These are phyloP conservation scores for Euproctis similis DNA, from an alignment of 2,888 invertebrate species.

Conservation along the genomic window DNA sequence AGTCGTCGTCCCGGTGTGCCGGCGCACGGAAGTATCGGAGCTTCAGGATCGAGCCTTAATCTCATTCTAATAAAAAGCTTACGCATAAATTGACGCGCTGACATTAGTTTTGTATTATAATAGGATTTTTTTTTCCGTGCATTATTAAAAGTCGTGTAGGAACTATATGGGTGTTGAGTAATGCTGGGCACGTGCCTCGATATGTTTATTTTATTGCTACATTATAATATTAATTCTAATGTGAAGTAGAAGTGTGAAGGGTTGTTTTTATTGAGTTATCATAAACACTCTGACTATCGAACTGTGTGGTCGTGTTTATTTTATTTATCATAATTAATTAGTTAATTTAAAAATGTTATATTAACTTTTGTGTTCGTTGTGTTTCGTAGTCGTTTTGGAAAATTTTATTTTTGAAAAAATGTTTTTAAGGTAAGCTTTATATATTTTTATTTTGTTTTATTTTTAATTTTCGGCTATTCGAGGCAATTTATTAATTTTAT, in stretches of 20 bases:
- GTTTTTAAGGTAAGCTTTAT: slow-evolving; percentile 58
- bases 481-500: too few relatives aligned
- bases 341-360: slow-evolving; percentile 39
- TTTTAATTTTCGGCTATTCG: too few relatives aligned
- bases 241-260: slow-evolving; percentile 63
- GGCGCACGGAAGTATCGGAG: slow-evolving; percentile 69
- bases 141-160: slow-evolving; percentile 40
- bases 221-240: slow-evolving; percentile 62
- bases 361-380: slow-evolving; percentile 40
- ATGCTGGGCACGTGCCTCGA: slow-evolving; percentile 66
- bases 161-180: slow-evolving; percentile 53
- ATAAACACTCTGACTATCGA: slow-evolving; percentile 53
- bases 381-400: slow-evolving; percentile 26
- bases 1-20: slow-evolving; percentile 70
- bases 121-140: slow-evolving; percentile 42
- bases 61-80: slow-evolving; percentile 73
- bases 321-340: too few relatives aligned
- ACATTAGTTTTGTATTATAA: slow-evolving; percentile 52
- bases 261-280: slow-evolving; percentile 62
- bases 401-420: slow-evolving; percentile 33
- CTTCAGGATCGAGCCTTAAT: slow-evolving; percentile 69
- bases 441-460: slow-evolving; percentile 7
- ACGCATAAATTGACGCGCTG: slow-evolving; percentile 67
- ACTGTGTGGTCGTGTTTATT: slow-evolving; percentile 64
- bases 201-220: slow-evolving; percentile 63